Base-by-base conservation (phyloP, 2,797 vertebrate species). In the Sebastes itinus region DNA sequence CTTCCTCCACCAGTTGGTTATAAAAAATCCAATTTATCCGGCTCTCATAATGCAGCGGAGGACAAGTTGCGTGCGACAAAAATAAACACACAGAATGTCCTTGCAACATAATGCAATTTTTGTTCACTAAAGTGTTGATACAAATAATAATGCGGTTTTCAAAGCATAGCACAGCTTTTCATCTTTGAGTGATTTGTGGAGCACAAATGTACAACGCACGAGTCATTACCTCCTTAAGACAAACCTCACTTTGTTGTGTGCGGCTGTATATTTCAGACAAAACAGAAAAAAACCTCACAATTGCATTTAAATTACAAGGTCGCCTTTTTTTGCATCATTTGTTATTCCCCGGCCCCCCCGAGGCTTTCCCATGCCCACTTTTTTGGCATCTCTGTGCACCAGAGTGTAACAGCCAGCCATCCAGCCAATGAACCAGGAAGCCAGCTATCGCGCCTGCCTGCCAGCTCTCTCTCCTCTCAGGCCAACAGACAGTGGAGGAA, bases 351-450 rank as follows among this genome's bases (percentile, higher is more conserved):
- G 23, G n/a, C 74, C 77, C 73, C 62, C 65, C 55, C 1, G 42
- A 90, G 79, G 75, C 81, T 92, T 82, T 89, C 85, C 65, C 35
- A 33, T 81, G 84, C 79, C 75, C 66, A 49, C 56, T 85, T 81
- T 87, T 86, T 89, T 90, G 79, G 88, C 86, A 87, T 88, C 76
- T 83, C 72, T 84, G 68, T 78, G 82, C 76, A 85, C 33, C 80
- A 73, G 80, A 89, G 87, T 90, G 88, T 84, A 90, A 89, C 89
- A 88, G 62, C 74, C 85, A 77, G 63, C 85, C 86, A 77, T 78
- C 78, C 88, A 84, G 75, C 89, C 88, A 88, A 78, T 86, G 68
- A 85, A 84, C 73, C 88, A 80, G 88, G 82, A 88, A 86, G 81
- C 80, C 85, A 79, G 78, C 79, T 76, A 72, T 80, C 78, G 71